phyloP scores from a whole-genome alignment of 2,113 vertebrate species.

The Hirundichthys speculiger region DNA sequence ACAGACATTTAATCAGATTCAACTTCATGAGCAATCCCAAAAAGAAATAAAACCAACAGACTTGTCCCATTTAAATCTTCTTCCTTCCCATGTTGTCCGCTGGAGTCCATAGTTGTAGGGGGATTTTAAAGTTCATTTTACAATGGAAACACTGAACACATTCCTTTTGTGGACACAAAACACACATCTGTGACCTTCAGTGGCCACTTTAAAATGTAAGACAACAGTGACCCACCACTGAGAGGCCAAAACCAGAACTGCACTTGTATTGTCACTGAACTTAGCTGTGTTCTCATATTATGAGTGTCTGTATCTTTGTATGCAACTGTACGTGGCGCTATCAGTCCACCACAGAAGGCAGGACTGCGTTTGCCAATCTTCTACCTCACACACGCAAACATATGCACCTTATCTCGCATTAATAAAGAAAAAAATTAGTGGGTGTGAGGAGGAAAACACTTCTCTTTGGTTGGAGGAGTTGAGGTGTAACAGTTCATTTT shows the following conservation, averaged over 20 bases:
- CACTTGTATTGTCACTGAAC: neutral
- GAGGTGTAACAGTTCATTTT: neutral
- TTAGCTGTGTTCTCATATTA: neutral
- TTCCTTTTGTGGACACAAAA: too few relatives aligned
- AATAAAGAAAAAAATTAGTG: neutral
- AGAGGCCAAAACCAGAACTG: neutral
- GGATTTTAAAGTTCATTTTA: too few relatives aligned
- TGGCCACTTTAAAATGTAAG: too few relatives aligned
- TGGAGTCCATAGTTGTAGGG: too few relatives aligned
- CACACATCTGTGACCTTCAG: too few relatives aligned
- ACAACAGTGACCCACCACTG: neutral
- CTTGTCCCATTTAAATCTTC: too few relatives aligned
- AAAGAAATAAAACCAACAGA: too few relatives aligned
- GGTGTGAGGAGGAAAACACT: neutral
- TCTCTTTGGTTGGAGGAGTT: neutral
- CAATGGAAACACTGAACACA: too few relatives aligned
- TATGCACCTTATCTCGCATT: neutral
- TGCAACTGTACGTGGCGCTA: slow-evolving; percentile 33
- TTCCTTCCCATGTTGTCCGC: too few relatives aligned
- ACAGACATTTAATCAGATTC: too few relatives aligned
- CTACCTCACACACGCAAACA: neutral
- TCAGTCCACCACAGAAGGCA: slow-evolving; percentile 40
- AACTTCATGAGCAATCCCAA: too few relatives aligned
- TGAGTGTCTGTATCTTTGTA: neutral
- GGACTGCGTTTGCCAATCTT: slow-evolving; percentile 24